These are phyloP conservation scores for Myotis daubentonii DNA, from an alignment of 2,797 vertebrate genomes.

Conservation along the genomic window DNA sequence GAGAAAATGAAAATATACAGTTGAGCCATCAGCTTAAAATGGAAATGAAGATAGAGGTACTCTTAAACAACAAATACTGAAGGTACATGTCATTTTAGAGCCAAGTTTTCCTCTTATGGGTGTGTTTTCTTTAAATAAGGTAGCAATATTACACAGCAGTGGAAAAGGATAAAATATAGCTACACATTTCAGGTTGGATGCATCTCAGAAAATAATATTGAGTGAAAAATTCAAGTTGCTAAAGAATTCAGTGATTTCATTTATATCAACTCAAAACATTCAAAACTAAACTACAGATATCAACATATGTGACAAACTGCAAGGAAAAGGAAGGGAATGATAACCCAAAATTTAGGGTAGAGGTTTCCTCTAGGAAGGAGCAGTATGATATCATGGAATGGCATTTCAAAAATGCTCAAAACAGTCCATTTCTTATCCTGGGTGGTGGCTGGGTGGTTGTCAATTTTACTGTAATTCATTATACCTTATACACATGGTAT, in stretches of 20 bases:
- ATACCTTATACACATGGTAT: background rate
- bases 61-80: background rate
- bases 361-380: background rate
- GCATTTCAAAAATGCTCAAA: background rate
- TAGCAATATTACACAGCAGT: background rate
- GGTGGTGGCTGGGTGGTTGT: background rate
- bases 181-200: background rate
- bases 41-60: background rate
- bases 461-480: background rate
- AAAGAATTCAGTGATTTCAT: conserved; percentile 5
- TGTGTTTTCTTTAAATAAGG: background rate
- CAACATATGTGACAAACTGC: background rate
- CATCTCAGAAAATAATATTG: background rate
- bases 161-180: conserved; percentile 24
- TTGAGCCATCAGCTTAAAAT: background rate
- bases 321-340: background rate
- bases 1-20: background rate
- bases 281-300: background rate
- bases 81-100: background rate
- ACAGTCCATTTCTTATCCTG: background rate
- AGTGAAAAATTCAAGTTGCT: background rate
- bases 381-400: background rate
- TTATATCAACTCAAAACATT: background rate
- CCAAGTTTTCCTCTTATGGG: background rate
- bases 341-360: background rate